A percentile compares a stretch with the other conserved stretches of the same genome.
phyloP scores from a whole-genome alignment of 2,888 invertebrate genomes.

The Chorisops tibialis region DNA sequence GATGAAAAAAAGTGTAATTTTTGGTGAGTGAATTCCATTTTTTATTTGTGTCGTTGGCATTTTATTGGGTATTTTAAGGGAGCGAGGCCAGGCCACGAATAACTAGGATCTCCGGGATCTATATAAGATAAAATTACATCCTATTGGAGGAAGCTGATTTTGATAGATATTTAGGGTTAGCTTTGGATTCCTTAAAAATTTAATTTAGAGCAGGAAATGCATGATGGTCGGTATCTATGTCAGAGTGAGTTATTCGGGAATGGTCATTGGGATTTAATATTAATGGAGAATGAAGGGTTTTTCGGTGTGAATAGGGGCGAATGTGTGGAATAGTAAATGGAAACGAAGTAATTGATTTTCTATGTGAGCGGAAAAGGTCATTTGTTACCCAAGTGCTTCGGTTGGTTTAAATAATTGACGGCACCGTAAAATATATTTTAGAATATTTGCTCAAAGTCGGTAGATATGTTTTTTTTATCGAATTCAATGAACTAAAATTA shows the following conservation, averaged over 20 bases:
- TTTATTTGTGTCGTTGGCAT: conserved; percentile 27
- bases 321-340: not conserved
- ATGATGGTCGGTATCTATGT: conserved; percentile 11
- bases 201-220: conserved; percentile 30
- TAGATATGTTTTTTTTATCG: too few species aligned
- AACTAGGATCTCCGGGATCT: conserved; percentile 6
- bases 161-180: conserved; percentile 27
- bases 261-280: conserved; percentile 17
- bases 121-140: conserved; percentile 21
- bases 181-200: conserved; percentile 28
- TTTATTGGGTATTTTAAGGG: conserved; percentile 7
- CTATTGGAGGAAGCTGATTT: conserved; percentile 25
- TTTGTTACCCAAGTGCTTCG: not conserved
- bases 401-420: conserved; percentile 6
- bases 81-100: conserved; percentile 7
- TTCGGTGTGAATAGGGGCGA: not conserved
- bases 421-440: conserved; percentile 4
- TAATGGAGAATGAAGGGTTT: conserved; percentile 12
- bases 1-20: conserved; percentile 28
- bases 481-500: too few species aligned
- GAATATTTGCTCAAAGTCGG: too few species aligned
- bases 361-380: conserved; percentile 5
- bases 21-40: conserved; percentile 30
- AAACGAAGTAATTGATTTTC: conserved; percentile 11
- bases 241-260: conserved; percentile 9